phyloP scores from a whole-genome alignment of 2,113 vertebrate genomes.

The Eudyptes chrysolophus region DNA sequence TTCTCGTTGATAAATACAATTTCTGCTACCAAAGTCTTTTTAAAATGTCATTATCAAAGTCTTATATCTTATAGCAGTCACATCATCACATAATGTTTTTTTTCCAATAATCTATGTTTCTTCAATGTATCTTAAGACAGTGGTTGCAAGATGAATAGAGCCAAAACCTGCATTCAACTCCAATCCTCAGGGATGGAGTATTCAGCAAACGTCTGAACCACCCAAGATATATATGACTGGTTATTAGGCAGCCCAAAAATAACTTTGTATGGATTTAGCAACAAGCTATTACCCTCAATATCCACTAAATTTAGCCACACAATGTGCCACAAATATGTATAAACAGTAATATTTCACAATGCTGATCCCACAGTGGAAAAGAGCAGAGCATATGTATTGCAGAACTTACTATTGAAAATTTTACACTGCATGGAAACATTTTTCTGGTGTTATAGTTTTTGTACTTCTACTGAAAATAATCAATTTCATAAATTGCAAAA shows the following conservation, averaged over 20 bases:
- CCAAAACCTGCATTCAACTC: background rate
- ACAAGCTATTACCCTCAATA: background rate
- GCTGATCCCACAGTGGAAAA: background rate
- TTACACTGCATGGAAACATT: background rate
- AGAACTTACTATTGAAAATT: background rate
- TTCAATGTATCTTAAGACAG: background rate
- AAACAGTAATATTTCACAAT: constrained; percentile 16
- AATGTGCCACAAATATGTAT: background rate
- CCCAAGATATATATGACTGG: background rate
- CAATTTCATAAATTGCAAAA: background rate
- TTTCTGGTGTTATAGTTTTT: background rate
- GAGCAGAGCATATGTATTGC: background rate
- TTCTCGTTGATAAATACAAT: background rate
- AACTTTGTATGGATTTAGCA: constrained; percentile 19
- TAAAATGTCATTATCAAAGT: background rate
- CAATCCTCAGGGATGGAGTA: background rate
- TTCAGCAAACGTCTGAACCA: background rate
- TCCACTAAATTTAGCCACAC: constrained; percentile 6
- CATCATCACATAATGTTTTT: background rate
- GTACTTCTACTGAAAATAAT: background rate
- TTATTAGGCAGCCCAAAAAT: background rate
- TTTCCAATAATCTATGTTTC: background rate
- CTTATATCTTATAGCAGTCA: background rate
- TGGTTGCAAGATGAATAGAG: background rate
- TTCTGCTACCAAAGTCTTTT: background rate